Conservation (phyloP, 2,888 invertebrate species). For the Aspidiotus destructor region DNA sequence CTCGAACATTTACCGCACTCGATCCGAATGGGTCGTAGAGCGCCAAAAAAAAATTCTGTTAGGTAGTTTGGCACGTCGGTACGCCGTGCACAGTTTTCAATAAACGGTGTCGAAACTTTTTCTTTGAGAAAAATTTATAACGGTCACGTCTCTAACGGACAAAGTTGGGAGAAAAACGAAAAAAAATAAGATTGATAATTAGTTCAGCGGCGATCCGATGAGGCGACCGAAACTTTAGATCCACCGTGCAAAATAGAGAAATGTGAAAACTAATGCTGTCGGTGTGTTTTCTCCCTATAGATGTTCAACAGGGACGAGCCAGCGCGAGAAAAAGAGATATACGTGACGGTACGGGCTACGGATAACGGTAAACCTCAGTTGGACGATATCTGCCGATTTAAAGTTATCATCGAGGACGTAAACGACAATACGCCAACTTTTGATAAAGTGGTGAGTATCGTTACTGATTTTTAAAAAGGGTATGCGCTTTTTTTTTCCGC, state of each 20-base stretch:
- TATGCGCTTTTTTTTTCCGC: no score
- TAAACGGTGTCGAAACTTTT: no score
- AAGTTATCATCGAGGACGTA: conserved; percentile 78
- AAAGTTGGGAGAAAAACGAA: neutral
- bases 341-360: conserved; percentile 79
- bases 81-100: no score
- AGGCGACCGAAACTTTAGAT: neutral
- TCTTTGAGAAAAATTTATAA: no score
- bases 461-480: no score
- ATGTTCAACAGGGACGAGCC: conserved; percentile 86
- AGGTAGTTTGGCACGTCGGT: no score
- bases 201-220: neutral
- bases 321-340: conserved; percentile 62
- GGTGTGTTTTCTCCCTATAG: conserved; percentile 42
- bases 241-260: neutral
- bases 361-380: conserved; percentile 85
- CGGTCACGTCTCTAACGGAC: no score
- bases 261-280: neutral
- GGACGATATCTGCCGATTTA: conserved; percentile 88
- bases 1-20: no score
- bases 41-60: no score
- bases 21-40: no score
- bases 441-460: conserved; percentile 62
- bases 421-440: conserved; percentile 83
- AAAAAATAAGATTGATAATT: conserved; percentile 5